Percentiles rank a stretch among this genome's conserved stretches.
These are phyloP conservation scores for Coelinius sp. DNA, from an alignment of 2,888 invertebrate species.

Conservation along the genomic window DNA sequence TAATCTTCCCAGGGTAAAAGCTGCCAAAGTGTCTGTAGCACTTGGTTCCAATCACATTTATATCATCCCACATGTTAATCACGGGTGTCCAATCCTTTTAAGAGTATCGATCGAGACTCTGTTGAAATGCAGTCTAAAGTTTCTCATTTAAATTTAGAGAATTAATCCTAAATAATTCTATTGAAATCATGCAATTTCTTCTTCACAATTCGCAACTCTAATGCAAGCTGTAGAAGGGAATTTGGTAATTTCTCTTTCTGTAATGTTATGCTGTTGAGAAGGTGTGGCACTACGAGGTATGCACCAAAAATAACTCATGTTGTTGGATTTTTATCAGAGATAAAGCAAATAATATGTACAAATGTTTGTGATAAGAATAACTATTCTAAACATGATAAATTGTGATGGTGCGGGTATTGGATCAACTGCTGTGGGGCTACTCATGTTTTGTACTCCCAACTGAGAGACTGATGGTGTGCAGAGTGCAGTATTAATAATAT, in stretches of 20 bases:
- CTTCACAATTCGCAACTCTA: not conserved
- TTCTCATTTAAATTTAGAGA: not conserved
- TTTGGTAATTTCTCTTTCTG: not conserved
- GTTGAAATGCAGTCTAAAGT: not conserved
- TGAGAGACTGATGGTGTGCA: constrained; percentile 6
- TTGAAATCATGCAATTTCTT: not conserved
- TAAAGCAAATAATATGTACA: not conserved
- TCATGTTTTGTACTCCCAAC: constrained; percentile 5
- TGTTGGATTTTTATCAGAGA: not conserved
- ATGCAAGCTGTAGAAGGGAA: not conserved
- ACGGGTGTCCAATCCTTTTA: not conserved
- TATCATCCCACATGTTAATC: not conserved
- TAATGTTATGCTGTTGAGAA: not conserved
- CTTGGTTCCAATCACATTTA: constrained; percentile 8
- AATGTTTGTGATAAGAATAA: not conserved
- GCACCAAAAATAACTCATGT: not conserved
- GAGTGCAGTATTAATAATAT: not conserved
- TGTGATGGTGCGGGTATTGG: not conserved
- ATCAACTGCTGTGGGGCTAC: not conserved
- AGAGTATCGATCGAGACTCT: not conserved
- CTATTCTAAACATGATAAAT: not conserved
- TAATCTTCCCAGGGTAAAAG: constrained; percentile 45
- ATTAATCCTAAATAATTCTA: not conserved
- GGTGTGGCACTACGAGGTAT: not conserved
- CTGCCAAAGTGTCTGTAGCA: constrained; percentile 55